These are phyloP conservation scores for Carlito syrichta DNA, from an alignment of 2,113 vertebrate species.

Conservation along the genomic window DNA sequence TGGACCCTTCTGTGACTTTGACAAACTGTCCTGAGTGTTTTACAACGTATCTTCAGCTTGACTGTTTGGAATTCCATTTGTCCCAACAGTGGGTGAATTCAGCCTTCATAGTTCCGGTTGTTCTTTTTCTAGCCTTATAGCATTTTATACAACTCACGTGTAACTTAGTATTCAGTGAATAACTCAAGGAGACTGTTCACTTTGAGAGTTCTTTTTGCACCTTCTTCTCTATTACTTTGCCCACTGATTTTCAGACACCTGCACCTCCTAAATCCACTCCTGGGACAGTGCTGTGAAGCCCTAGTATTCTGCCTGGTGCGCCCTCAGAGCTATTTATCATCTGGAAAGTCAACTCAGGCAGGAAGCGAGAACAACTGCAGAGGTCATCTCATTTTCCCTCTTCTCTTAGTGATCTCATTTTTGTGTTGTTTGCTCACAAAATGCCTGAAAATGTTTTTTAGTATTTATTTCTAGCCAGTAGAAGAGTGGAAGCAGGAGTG, in stretches of 20 bases:
- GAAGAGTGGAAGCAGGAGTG: background rate
- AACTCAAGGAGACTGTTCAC: too few species aligned
- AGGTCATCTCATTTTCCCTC: background rate
- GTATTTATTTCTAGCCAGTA: background rate
- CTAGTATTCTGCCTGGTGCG: rapidly evolving
- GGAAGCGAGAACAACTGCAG: background rate
- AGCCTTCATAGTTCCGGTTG: background rate
- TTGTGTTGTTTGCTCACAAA: background rate
- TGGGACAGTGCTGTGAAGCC: background rate
- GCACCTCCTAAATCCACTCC: background rate
- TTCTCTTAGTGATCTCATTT: background rate
- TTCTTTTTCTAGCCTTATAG: background rate
- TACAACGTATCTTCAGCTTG: background rate
- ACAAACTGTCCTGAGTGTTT: background rate
- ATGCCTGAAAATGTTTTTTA: background rate
- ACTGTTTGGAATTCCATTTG: background rate
- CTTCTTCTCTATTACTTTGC: background rate
- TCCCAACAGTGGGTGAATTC: too few species aligned
- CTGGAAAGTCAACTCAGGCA: background rate
- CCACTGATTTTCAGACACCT: background rate
- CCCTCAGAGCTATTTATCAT: background rate
- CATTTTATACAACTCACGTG: background rate
- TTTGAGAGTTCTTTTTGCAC: background rate
- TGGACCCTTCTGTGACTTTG: background rate
- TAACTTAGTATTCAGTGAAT: background rate